Percentiles rank a stretch among this genome's conserved stretches.
phyloP scores from a whole-genome alignment of 1,140 invertebrate species.

The Metopolophium dirhodum region DNA sequence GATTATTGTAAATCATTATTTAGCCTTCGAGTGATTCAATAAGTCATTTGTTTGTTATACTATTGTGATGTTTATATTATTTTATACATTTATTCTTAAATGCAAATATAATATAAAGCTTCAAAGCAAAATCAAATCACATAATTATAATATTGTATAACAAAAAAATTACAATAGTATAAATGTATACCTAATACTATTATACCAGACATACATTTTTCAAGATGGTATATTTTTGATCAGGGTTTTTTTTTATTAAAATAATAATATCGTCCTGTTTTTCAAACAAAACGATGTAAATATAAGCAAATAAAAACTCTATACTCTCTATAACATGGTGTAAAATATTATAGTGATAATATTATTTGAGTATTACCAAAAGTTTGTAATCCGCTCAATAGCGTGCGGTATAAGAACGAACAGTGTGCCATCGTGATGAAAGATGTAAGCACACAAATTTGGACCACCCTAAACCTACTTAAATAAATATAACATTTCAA shows the following conservation, averaged over 20 bases:
- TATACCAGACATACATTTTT: not conserved
- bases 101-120: not conserved
- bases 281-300: not conserved
- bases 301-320: not conserved
- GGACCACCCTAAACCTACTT: not conserved
- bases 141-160: not conserved
- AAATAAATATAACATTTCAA: not conserved
- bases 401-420: not conserved
- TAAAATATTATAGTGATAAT: too few species aligned
- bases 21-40: not conserved
- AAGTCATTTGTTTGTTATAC: not conserved
- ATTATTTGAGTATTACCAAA: not conserved
- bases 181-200: not conserved
- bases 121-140: not conserved
- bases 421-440: not conserved
- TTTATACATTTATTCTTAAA: not conserved
- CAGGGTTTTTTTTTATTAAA: not conserved
- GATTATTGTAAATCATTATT: not conserved
- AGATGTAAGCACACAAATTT: not conserved
- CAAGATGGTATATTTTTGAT: not conserved
- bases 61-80: not conserved
- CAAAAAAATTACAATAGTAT: not conserved
- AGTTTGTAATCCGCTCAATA: not conserved
- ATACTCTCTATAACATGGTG: not conserved
- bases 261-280: not conserved